Evolutionary conservation across 2,797 vertebrate species (phyloP).

Genomic region (Bovichtus diacanthus): DNA sequence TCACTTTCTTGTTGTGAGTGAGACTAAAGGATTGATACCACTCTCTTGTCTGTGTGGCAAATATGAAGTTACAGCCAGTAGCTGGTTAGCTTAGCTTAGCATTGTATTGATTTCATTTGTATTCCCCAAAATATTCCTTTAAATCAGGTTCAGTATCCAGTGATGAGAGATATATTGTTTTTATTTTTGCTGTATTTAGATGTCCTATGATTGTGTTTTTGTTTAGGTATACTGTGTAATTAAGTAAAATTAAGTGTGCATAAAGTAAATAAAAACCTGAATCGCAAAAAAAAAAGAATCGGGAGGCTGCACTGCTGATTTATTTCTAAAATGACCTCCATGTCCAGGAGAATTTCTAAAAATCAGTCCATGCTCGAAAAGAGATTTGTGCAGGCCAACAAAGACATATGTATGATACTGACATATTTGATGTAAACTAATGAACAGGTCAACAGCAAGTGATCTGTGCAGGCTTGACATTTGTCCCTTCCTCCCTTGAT

Average conservation of each 20-base stretch:
- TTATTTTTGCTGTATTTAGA: background rate
- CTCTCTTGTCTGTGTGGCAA: too few species aligned
- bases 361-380: constrained; percentile 26
- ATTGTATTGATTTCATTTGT: too few species aligned
- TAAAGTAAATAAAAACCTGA: background rate
- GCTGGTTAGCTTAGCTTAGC: background rate
- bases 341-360: constrained; percentile 8
- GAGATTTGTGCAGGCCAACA: constrained; percentile 30
- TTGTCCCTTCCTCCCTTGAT: constrained; percentile 33
- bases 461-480: constrained; percentile 59
- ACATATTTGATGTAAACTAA: constrained; percentile 46
- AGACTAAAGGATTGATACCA: background rate
- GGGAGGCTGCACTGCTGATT: background rate
- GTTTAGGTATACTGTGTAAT: background rate
- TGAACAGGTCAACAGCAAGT: constrained; percentile 43
- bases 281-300: background rate
- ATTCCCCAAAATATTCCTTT: background rate
- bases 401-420: constrained; percentile 20
- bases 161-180: background rate
- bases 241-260: background rate
- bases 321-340: constrained; percentile 12
- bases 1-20: too few species aligned
- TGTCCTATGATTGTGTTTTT: background rate
- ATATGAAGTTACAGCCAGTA: background rate
- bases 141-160: background rate